Conservation (phyloP, 1,140 invertebrate genomes). For the Platorchestia sp. region DNA sequence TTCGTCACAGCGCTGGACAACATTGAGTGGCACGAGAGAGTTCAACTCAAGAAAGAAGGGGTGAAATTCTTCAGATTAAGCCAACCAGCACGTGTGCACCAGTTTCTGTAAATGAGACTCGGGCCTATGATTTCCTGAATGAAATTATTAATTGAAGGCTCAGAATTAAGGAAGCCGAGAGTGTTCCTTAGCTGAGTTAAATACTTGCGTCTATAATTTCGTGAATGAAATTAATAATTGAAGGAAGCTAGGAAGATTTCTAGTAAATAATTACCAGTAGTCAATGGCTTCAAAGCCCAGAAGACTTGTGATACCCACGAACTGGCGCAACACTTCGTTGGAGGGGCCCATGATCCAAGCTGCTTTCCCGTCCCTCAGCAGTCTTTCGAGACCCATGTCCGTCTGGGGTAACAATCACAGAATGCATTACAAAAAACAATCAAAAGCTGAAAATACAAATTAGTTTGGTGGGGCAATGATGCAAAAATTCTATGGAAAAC, state of each 20-base stretch:
- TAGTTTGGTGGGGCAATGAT: neutral
- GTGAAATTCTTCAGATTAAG: too few species aligned
- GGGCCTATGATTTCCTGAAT: too few species aligned
- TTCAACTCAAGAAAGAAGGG: too few species aligned
- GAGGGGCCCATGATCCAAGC: slow-evolving; percentile 59
- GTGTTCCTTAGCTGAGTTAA: too few species aligned
- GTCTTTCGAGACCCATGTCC: slow-evolving; percentile 56
- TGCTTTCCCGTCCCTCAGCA: slow-evolving; percentile 59
- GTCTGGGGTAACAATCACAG: neutral
- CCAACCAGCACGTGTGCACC: too few species aligned
- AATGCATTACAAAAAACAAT: neutral
- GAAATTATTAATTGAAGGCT: too few species aligned
- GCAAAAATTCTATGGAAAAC: neutral
- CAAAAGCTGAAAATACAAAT: neutral
- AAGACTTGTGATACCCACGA: slow-evolving; percentile 48
- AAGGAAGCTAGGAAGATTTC: neutral
- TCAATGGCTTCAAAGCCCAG: slow-evolving; percentile 49
- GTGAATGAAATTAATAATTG: too few species aligned
- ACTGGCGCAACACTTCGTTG: slow-evolving; percentile 60
- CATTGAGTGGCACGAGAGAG: too few species aligned
- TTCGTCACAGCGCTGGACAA: too few species aligned
- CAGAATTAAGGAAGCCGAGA: too few species aligned
- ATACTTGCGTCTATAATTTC: too few species aligned
- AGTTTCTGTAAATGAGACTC: too few species aligned
- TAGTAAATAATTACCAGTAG: slow-evolving; percentile 35